Evolutionary conservation across 2,797 vertebrate species (phyloP), one percentile per base, ranked within the genome.

Genomic region (Amblyopsis hoosieri): DNA sequence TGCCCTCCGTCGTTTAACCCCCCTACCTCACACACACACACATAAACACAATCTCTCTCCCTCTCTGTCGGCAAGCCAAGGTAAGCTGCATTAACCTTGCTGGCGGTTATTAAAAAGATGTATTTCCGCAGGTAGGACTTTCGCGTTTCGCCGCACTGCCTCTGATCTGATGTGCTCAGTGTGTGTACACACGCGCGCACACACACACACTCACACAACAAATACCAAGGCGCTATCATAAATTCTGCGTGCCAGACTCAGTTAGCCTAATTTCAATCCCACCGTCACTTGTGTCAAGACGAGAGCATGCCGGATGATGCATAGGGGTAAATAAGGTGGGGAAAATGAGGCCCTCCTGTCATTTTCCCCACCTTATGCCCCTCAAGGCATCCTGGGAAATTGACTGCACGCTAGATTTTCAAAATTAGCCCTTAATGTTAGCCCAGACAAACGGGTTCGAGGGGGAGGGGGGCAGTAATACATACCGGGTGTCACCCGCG

Each of bases 351-450:
- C 93, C 94, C 92, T 85, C 94, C 94, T 77, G 94, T 93, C 94
- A 95, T 93, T 95, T 95, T 93, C 92, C 91, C 93, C 95, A 96
- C 95, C 96, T 97, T 96, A 94, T 94, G 92, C 93, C 90, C 94
- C 94, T 92, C 89, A 91, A 94, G 96, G 97, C 96, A 95, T 95
- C 92, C 92, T 94, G 95, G 85, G 85, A 97, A 98, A 98, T 98
- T 98, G 96, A 98, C 96, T 97, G 95, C 95, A 96, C 90, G 94
- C 95, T 96, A 94, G 95, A 98, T 97, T 97, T 97, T 96, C 93
- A 96, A 98, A 98, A 98, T 98, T 96, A 98, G 94, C 94, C 94
- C 88, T 96, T 98, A 97, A 99, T 96, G 96, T 96, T 95, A 94
- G 91, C 92, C 33, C 94, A 95, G 95, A 95, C 94, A 96, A 95